These are phyloP conservation scores for Epinephelus lanceolatus DNA, from an alignment of 2,113 vertebrate species.

Conservation along the genomic window DNA sequence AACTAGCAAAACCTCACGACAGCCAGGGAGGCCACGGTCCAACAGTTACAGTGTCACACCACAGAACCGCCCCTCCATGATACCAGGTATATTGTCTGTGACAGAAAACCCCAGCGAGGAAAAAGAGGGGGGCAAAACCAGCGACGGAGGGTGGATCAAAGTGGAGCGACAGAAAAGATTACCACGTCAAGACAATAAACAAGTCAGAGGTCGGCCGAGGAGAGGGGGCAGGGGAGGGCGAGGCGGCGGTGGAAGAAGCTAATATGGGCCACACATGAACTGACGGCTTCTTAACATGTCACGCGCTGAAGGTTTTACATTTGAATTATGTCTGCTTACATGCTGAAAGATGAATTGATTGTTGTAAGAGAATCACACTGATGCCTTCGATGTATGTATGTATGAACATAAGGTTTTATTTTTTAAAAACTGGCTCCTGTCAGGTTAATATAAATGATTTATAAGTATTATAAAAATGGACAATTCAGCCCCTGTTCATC, in stretches of 20 bases:
- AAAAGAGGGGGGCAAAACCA: constrained; percentile 84
- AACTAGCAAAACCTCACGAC: constrained; percentile 66
- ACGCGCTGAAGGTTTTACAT: constrained; percentile 52
- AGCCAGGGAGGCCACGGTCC: constrained; percentile 81
- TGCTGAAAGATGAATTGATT: constrained; percentile 16
- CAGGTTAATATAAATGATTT: constrained; percentile 36
- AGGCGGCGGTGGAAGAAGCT: constrained; percentile 76
- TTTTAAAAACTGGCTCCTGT: constrained; percentile 5
- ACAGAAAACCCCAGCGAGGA: constrained; percentile 67
- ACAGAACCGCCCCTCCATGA: constrained; percentile 71
- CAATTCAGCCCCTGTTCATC: not conserved
- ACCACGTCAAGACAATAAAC: constrained; percentile 85
- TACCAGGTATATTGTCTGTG: constrained; percentile 90
- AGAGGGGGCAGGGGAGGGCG: constrained; percentile 88
- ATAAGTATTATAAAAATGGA: constrained; percentile 17
- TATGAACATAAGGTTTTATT: not conserved
- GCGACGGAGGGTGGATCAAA: constrained; percentile 93
- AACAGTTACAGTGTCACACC: constrained; percentile 59
- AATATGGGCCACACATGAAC: constrained; percentile 35
- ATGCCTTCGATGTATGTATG: constrained; percentile 12
- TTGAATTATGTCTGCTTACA: constrained; percentile 18
- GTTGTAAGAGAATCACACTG: constrained; percentile 20
- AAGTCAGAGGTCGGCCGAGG: constrained; percentile 79
- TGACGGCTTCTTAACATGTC: constrained; percentile 35
- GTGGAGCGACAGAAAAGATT: constrained; percentile 91